Conservation (phyloP, 2,888 invertebrate species). For the Drosophila nr. perissopoda region DNA sequence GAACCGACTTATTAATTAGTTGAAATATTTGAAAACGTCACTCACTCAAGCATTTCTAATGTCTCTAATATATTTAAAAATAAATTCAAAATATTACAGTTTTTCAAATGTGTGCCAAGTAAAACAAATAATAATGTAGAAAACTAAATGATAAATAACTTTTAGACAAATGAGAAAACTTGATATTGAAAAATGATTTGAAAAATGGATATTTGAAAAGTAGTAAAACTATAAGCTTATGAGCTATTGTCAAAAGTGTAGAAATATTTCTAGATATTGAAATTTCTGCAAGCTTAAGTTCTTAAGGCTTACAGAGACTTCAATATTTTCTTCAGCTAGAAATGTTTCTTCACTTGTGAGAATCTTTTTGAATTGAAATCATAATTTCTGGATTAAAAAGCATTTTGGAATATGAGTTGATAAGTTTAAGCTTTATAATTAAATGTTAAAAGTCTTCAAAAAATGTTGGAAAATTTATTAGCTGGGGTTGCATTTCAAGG, state of each 20-base stretch:
- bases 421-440: not conserved
- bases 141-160: not conserved
- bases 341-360: not conserved
- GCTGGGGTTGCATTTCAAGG: slow-evolving; percentile 1
- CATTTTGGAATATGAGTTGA: not conserved
- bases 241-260: not conserved
- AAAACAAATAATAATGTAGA: not conserved
- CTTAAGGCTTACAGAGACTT: not conserved
- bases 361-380: not conserved
- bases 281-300: not conserved
- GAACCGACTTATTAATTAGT: slow-evolving; percentile 11
- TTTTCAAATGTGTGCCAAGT: not conserved
- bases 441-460: not conserved
- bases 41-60: not conserved
- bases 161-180: not conserved
- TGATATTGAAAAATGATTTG: too few relatives aligned
- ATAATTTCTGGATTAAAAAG: not conserved
- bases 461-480: not conserved
- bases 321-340: not conserved
- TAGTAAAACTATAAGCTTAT: not conserved
- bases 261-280: not conserved
- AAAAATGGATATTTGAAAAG: not conserved
- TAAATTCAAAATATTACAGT: not conserved
- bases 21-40: slow-evolving; percentile 2
- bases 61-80: not conserved